These are phyloP conservation scores for Harpalus rufipes DNA, from an alignment of 2,888 invertebrate genomes.

Conservation along the genomic window DNA sequence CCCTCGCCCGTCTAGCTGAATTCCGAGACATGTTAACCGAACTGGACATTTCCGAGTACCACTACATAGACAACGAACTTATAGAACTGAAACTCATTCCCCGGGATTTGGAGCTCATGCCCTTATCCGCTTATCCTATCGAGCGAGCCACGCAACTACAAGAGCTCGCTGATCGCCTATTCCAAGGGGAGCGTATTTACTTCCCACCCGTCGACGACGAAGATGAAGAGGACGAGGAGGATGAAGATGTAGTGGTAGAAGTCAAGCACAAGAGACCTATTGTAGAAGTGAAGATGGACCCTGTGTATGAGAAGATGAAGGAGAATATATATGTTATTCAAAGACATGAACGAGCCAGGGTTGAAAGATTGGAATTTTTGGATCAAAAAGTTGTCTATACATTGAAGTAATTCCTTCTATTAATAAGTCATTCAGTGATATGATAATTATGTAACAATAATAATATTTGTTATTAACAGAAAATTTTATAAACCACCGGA, in stretches of 20 bases:
- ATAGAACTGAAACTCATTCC: slow-evolving; percentile 85
- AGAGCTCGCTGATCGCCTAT: slow-evolving; percentile 51
- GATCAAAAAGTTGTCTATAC: slow-evolving; percentile 24
- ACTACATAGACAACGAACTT: slow-evolving; percentile 86
- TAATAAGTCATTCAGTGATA: no score
- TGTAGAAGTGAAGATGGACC: slow-evolving; percentile 53
- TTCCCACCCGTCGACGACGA: slow-evolving; percentile 69
- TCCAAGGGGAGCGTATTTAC: slow-evolving; percentile 73
- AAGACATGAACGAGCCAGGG: slow-evolving; percentile 77
- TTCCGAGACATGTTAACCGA: slow-evolving; percentile 79
- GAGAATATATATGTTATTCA: slow-evolving; percentile 74
- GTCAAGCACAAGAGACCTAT: slow-evolving; percentile 50
- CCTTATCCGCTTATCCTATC: slow-evolving; percentile 16
- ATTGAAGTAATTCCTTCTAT: slow-evolving; percentile 6
- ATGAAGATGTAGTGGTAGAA: slow-evolving; percentile 47
- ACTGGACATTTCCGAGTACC: slow-evolving; percentile 81
- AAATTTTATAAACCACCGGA: background rate
- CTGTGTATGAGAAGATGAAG: slow-evolving; percentile 70
- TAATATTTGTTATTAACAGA: background rate
- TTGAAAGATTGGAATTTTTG: slow-evolving; percentile 70
- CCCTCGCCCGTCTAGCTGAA: slow-evolving; percentile 74
- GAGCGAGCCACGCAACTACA: slow-evolving; percentile 35
- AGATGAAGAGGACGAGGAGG: slow-evolving; percentile 67
- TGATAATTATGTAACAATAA: no score
- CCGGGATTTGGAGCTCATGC: slow-evolving; percentile 81